These are phyloP conservation scores for Lampropteryx suffumata DNA, from an alignment of 2,888 invertebrate species.

Conservation along the genomic window DNA sequence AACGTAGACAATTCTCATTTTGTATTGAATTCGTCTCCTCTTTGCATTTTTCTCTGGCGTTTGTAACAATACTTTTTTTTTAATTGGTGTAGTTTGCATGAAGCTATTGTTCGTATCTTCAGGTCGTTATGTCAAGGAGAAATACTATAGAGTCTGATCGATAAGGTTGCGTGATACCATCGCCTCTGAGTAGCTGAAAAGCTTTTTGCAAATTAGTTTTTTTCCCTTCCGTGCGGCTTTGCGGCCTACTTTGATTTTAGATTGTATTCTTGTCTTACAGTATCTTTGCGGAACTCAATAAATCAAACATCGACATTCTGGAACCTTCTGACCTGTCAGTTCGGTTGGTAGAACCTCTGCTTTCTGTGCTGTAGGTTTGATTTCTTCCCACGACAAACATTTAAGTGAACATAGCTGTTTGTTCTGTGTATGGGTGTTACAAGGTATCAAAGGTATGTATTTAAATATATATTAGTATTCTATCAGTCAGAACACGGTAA, in stretches of 20 bases:
- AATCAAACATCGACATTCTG: constrained; percentile 19
- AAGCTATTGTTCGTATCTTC: constrained; percentile 64
- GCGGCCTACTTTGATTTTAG: constrained; percentile 34
- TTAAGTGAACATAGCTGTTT: too few relatives aligned
- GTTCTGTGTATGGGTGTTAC: too few relatives aligned
- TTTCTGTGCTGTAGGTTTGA: too few relatives aligned
- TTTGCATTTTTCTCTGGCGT: constrained; percentile 70
- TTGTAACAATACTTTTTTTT: constrained; percentile 69
- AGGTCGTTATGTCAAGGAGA: constrained; percentile 54
- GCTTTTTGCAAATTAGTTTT: constrained; percentile 69
- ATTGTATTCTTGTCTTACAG: constrained; percentile 16
- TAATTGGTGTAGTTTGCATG: constrained; percentile 80
- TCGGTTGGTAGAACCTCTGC: not conserved
- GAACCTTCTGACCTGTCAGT: constrained; percentile 4
- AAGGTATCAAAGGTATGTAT: too few relatives aligned
- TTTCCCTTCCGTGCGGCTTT: constrained; percentile 43
- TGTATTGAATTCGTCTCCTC: constrained; percentile 75
- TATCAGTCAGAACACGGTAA: too few relatives aligned
- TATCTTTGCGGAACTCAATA: constrained; percentile 15
- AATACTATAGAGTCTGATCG: constrained; percentile 54
- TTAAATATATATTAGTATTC: too few relatives aligned
- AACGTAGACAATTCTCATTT: constrained; percentile 80
- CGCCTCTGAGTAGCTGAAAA: constrained; percentile 59
- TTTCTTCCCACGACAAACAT: too few relatives aligned
- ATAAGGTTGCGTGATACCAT: constrained; percentile 65